A percentile compares a stretch with the other conserved stretches of the same genome.
phyloP scores from a whole-genome alignment of 1,140 invertebrate genomes.

The Rhizoglyphus robini region DNA sequence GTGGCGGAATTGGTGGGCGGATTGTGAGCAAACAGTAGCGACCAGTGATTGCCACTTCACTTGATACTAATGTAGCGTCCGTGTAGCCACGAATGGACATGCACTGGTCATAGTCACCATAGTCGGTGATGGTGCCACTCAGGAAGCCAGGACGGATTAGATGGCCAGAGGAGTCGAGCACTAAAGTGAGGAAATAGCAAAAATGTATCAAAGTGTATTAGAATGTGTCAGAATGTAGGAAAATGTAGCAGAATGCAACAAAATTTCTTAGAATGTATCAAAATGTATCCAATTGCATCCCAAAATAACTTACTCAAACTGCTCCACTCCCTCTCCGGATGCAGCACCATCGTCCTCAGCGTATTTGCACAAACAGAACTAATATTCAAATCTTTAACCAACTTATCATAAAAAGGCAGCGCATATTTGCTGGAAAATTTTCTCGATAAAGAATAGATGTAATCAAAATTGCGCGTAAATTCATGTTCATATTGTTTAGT shows the following conservation, averaged over 20 bases:
- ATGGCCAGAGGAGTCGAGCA: slow-evolving; percentile 28
- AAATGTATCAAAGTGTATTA: background rate
- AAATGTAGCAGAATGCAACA: too few relatives aligned
- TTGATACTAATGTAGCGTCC: background rate
- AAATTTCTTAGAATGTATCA: background rate
- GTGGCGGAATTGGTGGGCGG: background rate
- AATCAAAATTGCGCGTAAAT: background rate
- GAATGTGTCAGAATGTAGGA: too few relatives aligned
- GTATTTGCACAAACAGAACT: background rate
- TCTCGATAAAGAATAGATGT: background rate
- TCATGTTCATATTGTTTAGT: too few relatives aligned
- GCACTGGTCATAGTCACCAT: slow-evolving; percentile 29
- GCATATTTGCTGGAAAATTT: background rate
- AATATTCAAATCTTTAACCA: background rate
- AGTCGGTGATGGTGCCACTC: slow-evolving; percentile 26
- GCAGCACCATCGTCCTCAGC: background rate
- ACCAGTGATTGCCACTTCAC: background rate
- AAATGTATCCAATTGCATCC: background rate
- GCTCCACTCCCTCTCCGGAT: slow-evolving; percentile 4
- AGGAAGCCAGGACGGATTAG: slow-evolving; percentile 25
- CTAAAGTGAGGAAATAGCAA: slow-evolving; percentile 20
- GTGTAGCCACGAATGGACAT: slow-evolving; percentile 3
- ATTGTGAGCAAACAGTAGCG: background rate
- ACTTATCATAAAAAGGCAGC: background rate
- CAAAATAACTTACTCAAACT: background rate